phyloP scores from a whole-genome alignment of 2,113 vertebrate genomes.

The Menidia beryllina region DNA sequence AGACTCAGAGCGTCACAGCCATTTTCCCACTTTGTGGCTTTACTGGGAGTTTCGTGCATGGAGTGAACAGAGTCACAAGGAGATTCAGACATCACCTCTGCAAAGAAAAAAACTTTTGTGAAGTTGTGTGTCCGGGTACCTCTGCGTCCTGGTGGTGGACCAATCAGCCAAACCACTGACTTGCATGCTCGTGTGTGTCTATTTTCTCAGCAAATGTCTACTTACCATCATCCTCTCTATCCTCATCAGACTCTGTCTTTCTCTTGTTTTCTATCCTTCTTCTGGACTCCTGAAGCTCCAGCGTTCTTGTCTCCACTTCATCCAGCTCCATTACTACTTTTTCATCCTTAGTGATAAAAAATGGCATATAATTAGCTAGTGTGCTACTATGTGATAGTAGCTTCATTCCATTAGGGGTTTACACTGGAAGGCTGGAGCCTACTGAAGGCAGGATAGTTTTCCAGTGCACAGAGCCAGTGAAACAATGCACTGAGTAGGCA shows the following conservation, averaged over 20 bases:
- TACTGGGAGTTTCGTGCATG: slow-evolving; percentile 10
- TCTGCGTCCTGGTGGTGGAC: no score
- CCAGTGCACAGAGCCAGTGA: no score
- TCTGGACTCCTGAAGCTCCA: not conserved
- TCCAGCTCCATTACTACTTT: slow-evolving; percentile 35
- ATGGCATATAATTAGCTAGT: no score
- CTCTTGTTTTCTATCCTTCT: not conserved
- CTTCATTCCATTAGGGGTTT: no score
- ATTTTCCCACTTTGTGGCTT: slow-evolving; percentile 11
- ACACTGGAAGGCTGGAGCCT: no score
- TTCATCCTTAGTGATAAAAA: no score
- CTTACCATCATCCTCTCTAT: slow-evolving; percentile 12
- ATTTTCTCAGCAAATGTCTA: not conserved
- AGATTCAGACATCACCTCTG: slow-evolving; percentile 32
- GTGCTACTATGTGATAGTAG: no score
- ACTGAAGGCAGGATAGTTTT: no score
- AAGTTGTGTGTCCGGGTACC: no score
- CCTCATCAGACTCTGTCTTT: not conserved
- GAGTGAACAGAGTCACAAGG: slow-evolving; percentile 14
- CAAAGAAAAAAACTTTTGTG: slow-evolving; percentile 1
- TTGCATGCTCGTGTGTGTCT: not conserved
- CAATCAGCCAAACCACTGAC: no score
- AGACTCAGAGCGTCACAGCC: not conserved
- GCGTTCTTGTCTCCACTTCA: slow-evolving; percentile 3
- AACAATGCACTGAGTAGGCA: no score